Evolutionary conservation across 2,113 vertebrate species (phyloP).

Genomic region (Mobula birostris): DNA sequence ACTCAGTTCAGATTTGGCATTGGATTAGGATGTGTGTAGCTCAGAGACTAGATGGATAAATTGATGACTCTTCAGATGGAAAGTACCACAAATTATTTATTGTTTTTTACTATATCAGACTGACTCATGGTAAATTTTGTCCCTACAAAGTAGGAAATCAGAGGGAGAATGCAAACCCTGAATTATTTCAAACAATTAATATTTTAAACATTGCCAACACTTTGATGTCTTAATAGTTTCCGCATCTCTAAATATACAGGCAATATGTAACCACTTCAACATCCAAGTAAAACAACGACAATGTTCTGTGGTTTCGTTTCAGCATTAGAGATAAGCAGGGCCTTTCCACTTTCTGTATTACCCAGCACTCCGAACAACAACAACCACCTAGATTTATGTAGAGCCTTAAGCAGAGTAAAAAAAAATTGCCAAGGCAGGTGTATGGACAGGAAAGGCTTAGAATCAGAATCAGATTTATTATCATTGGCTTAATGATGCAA

Average conservation of each 20-base stretch:
- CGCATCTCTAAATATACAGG: neutral
- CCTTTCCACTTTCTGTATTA: neutral
- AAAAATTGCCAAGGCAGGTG: too few species aligned
- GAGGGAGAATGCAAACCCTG: neutral
- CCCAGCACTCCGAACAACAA: neutral
- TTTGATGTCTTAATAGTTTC: neutral
- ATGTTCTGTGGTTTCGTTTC: neutral
- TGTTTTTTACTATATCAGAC: neutral
- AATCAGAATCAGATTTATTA: too few species aligned
- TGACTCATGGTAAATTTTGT: neutral
- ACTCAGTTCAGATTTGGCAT: neutral
- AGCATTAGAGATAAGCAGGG: neutral
- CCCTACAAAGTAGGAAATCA: neutral
- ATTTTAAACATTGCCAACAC: neutral
- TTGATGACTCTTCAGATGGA: neutral
- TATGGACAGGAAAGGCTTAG: too few species aligned
- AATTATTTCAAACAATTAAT: neutral
- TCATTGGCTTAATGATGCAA: too few species aligned
- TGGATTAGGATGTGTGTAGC: neutral
- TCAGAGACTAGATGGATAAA: neutral
- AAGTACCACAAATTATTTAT: neutral
- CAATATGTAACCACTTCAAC: neutral
- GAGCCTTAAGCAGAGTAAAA: too few species aligned
- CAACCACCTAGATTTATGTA: too few species aligned
- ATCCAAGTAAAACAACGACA: neutral